These are phyloP conservation scores for Aporrectodea caliginosa DNA, from an alignment of 1,140 invertebrate species.

Conservation along the genomic window DNA sequence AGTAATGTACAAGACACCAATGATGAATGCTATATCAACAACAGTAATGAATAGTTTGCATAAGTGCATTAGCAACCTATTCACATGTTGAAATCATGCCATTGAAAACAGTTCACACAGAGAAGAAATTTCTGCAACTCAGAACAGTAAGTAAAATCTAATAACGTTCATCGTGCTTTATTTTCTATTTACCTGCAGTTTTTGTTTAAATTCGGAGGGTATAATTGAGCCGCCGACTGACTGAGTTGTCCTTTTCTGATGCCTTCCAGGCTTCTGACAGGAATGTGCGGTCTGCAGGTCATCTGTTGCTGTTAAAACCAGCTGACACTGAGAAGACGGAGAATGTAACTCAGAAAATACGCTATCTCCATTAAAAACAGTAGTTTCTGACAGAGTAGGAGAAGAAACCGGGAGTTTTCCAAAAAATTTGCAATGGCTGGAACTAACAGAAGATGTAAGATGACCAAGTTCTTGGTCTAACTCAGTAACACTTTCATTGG, in stretches of 20 bases:
- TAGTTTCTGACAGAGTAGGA: background rate
- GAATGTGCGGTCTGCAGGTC: background rate
- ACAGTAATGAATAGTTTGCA: background rate
- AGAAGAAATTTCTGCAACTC: background rate
- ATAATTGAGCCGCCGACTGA: no score
- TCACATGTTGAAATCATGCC: no score
- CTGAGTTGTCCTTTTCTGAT: no score
- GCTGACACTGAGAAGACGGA: background rate
- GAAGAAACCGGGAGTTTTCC: no score
- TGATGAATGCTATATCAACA: background rate
- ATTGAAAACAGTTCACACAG: no score
- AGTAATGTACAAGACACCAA: background rate
- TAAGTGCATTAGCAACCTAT: background rate
- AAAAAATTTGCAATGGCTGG: no score
- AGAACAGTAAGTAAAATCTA: background rate
- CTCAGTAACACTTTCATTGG: no score
- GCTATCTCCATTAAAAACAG: background rate
- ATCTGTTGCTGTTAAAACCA: background rate
- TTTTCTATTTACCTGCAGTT: background rate
- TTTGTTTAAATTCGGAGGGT: background rate
- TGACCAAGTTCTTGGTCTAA: no score
- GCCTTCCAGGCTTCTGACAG: no score
- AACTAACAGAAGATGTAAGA: no score
- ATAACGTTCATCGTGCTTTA: no score
- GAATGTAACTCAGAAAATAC: background rate